Evolutionary conservation across 2,797 vertebrate genomes (phyloP), one percentile per base, ranked within the genome.

Genomic region (Gambelia wislizenii): DNA sequence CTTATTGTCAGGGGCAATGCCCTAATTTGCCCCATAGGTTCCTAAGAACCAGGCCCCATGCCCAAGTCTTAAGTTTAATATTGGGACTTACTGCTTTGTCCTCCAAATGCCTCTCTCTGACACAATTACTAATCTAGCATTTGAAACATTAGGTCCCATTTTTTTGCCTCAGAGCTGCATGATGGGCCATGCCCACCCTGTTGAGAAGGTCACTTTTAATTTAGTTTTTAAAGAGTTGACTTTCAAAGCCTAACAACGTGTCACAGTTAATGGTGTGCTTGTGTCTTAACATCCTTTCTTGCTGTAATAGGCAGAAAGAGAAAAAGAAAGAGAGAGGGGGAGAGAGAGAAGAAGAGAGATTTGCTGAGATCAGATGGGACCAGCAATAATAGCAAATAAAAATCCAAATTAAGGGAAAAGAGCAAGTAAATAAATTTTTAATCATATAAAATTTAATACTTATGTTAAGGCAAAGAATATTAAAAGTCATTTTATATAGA

Each of bases 391-490:
- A 95, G 90, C 94, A 97, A 96, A 97, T 89, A 93, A 95, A 96
- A 96, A 93, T 91, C 92, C 93, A 95, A 96, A 97, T 96, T 95
- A 97, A 97, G 84, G 88, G 89, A 69, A 86, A 92, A 93, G 92
- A 93, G 93, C 87, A 87, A 93, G 90, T 95, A 96, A 98, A 97
- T 97, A 95, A 95, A 95, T 94, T 96, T 97, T 97, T 97, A 97
- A 97, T 96, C 94, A 91, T 82, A 94, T 82, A 94, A 96, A 97
- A 97, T 96, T 95, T 96, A 98, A 96, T 95, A 93, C 94, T 95
- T 95, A 96, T 94, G 96, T 96, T 97, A 97, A 96, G 96, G 89
- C 94, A 96, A 94, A 96, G 97, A 97, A 97, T 97, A 97, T 97
- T 96, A 96, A 95, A 97, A 97, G 97, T 97, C 96, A 96, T 96